phyloP scores from a whole-genome alignment of 1,140 invertebrate genomes.

The Eufriesea mexicana region DNA sequence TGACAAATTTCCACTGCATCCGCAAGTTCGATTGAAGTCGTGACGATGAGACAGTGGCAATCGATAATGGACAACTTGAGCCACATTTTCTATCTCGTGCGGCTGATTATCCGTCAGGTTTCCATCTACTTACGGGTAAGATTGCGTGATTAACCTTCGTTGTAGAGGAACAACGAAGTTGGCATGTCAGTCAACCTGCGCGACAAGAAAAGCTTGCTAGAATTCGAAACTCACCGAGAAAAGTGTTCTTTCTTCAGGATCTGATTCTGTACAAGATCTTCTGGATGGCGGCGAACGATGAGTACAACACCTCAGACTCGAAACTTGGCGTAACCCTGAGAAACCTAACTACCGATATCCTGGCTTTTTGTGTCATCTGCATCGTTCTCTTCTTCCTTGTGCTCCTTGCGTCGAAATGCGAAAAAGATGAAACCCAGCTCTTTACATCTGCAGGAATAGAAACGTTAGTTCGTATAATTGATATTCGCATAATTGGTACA shows the following conservation, averaged over 20 bases:
- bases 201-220: no score
- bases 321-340: slow-evolving; percentile 78
- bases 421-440: slow-evolving; percentile 42
- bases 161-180: no score
- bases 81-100: slow-evolving; percentile 63
- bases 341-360: slow-evolving; percentile 64
- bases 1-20: slow-evolving; percentile 20
- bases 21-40: background rate
- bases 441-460: slow-evolving; percentile 26
- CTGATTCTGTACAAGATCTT: slow-evolving; percentile 60
- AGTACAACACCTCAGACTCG: slow-evolving; percentile 10
- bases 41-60: slow-evolving; percentile 9
- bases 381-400: slow-evolving; percentile 77
- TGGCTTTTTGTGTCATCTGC: slow-evolving; percentile 50
- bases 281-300: slow-evolving; percentile 26
- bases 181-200: no score
- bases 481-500: background rate
- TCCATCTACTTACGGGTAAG: slow-evolving; percentile 70
- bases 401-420: slow-evolving; percentile 55
- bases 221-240: background rate
- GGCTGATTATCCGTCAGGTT: slow-evolving; percentile 60
- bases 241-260: slow-evolving; percentile 46
- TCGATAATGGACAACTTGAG: slow-evolving; percentile 66
- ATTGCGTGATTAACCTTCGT: slow-evolving; percentile 42
- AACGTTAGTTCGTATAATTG: slow-evolving; percentile 35